Percentiles rank a stretch among this genome's conserved stretches.
These are phyloP conservation scores for Thaumetopoea pityocampa DNA, from an alignment of 1,140 invertebrate species.

Conservation along the genomic window DNA sequence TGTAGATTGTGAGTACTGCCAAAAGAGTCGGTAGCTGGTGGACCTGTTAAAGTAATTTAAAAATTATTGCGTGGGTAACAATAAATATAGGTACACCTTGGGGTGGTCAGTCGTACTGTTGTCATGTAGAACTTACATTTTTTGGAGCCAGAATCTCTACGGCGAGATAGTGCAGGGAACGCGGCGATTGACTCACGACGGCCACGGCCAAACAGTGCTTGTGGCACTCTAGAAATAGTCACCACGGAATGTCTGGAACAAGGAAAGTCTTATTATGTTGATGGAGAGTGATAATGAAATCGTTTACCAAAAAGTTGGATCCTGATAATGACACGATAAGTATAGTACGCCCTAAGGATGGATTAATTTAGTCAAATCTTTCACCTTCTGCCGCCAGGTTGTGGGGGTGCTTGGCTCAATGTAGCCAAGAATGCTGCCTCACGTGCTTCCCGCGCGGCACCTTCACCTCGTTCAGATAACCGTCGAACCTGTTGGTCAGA, in stretches of 20 bases:
- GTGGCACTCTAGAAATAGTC: slow-evolving; percentile 87
- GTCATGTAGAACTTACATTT: slow-evolving; percentile 66
- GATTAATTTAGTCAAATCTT: too few species aligned
- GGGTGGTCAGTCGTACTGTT: background rate
- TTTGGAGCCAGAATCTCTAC: slow-evolving; percentile 55
- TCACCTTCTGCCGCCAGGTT: slow-evolving; percentile 81
- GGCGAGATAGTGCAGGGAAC: slow-evolving; percentile 76
- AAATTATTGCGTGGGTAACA: slow-evolving; percentile 1
- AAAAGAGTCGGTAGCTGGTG: slow-evolving; percentile 80
- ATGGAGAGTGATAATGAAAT: too few species aligned
- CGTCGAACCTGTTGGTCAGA: slow-evolving; percentile 78
- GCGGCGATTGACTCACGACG: slow-evolving; percentile 88
- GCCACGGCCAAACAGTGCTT: slow-evolving; percentile 83
- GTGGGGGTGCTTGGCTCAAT: slow-evolving; percentile 82
- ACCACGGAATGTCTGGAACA: slow-evolving; percentile 87
- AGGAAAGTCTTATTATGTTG: slow-evolving; percentile 18
- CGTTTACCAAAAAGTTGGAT: too few species aligned
- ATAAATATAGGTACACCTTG: slow-evolving; percentile 3
- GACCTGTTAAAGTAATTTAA: slow-evolving; percentile 60
- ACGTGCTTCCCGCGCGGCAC: slow-evolving; percentile 79
- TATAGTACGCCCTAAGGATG: too few species aligned
- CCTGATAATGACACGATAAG: too few species aligned
- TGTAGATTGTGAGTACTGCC: slow-evolving; percentile 89
- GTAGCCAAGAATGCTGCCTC: slow-evolving; percentile 89
- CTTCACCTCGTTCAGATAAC: slow-evolving; percentile 85